Conservation (phyloP, 23 tunicate species). For the Aplidium turbinatum region DNA sequence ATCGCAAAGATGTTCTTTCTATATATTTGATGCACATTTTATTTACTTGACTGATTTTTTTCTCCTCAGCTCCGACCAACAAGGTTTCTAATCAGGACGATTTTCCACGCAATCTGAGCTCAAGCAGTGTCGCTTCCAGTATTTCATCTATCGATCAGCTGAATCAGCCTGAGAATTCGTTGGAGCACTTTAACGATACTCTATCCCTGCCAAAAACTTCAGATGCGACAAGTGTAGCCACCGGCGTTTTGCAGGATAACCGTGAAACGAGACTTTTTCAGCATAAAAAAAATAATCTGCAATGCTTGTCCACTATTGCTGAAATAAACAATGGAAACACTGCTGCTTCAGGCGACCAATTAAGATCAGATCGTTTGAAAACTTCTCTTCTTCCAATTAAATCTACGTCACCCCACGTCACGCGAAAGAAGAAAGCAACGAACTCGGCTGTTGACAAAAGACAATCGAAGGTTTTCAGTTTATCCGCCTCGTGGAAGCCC, state of each 20-base stretch:
- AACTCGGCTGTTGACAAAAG: conserved; percentile 32
- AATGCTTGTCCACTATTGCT: too few relatives aligned
- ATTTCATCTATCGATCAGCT: conserved; percentile 69
- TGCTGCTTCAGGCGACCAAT: too few relatives aligned
- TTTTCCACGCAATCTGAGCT: conserved; percentile 79
- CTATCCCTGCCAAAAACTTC: too few relatives aligned
- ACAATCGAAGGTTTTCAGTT: not conserved
- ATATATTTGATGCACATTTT: too few relatives aligned
- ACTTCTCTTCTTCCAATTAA: not conserved
- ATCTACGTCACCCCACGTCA: not conserved
- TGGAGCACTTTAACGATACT: too few relatives aligned
- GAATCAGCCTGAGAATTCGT: conserved; percentile 40
- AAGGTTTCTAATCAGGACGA: not conserved
- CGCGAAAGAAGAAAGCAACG: conserved; percentile 19
- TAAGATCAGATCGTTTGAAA: not conserved
- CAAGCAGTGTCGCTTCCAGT: conserved; percentile 77
- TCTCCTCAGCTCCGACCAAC: not conserved
- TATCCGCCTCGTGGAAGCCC: not conserved
- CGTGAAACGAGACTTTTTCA: too few relatives aligned
- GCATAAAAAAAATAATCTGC: too few relatives aligned
- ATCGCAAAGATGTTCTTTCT: too few relatives aligned
- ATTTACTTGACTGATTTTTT: too few relatives aligned
- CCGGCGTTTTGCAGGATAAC: too few relatives aligned
- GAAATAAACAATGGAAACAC: too few relatives aligned
- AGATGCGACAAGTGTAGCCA: too few relatives aligned